Evolutionary conservation across 2,797 vertebrate species (phyloP).

Genomic region (Diceros bicornis): DNA sequence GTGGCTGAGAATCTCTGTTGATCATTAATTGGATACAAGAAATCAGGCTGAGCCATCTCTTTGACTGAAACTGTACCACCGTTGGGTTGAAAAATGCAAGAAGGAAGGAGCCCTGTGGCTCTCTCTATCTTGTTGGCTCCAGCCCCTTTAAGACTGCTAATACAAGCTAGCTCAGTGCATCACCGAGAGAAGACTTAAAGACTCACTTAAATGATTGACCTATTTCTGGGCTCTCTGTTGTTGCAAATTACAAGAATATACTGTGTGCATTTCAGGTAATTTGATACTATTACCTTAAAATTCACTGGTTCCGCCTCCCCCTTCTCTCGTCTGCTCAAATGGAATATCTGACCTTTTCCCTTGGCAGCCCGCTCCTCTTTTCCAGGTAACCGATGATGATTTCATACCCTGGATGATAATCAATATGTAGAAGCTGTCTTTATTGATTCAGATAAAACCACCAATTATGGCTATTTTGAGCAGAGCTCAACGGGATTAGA

Average conservation of each 20-base stretch:
- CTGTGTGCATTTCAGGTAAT: constrained; percentile 80
- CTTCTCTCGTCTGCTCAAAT: constrained; percentile 62
- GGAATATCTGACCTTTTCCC: constrained; percentile 84
- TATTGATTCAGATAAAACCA: constrained; percentile 86
- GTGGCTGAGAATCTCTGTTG: not conserved
- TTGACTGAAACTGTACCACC: not conserved
- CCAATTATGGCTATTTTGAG: constrained; percentile 85
- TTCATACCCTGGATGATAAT: constrained; percentile 85
- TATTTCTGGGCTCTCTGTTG: constrained; percentile 83
- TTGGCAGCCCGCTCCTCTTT: constrained; percentile 75
- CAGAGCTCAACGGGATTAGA: constrained; percentile 79
- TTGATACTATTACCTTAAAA: constrained; percentile 82
- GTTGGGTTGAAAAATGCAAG: constrained; percentile 15
- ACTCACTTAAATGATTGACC: constrained; percentile 79
- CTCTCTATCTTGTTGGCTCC: constrained; percentile 22
- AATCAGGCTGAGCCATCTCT: not conserved
- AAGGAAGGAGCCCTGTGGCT: not conserved
- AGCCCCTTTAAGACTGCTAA: constrained; percentile 70
- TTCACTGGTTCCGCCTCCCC: constrained; percentile 49
- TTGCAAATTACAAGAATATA: constrained; percentile 79
- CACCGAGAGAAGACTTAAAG: constrained; percentile 63
- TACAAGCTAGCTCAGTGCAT: constrained; percentile 18
- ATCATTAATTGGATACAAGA: constrained; percentile 33
- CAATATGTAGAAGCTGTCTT: constrained; percentile 83
- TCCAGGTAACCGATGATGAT: constrained; percentile 68